Conservation (phyloP, 1,140 invertebrate genomes). For the Apis cerana region DNA sequence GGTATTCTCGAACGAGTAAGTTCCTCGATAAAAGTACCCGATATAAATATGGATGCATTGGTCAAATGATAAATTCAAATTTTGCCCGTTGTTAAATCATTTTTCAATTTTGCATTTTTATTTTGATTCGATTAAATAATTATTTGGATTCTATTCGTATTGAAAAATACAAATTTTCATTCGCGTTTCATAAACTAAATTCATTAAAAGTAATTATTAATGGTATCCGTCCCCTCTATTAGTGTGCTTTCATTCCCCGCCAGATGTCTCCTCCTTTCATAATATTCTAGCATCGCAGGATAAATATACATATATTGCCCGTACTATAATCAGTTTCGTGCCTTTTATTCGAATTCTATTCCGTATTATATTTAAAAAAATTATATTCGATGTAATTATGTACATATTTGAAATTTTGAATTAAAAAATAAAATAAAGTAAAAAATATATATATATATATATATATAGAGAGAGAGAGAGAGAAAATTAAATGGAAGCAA, state of each 20-base stretch:
- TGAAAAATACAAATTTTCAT: constrained; percentile 39
- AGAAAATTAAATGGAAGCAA: not conserved
- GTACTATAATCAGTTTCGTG: not conserved
- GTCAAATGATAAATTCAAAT: constrained; percentile 48
- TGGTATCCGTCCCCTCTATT: not conserved
- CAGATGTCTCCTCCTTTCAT: not conserved
- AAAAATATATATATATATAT: not conserved
- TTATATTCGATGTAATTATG: no score
- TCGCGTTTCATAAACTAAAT: not conserved
- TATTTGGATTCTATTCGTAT: constrained; percentile 35
- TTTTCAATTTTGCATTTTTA: constrained; percentile 27
- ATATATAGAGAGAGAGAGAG: no score
- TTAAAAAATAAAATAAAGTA: not conserved
- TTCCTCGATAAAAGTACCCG: constrained; percentile 40
- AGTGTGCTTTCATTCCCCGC: not conserved
- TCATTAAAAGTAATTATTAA: constrained; percentile 34
- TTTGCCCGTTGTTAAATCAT: constrained; percentile 22
- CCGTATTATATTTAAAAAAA: no score
- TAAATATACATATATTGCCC: not conserved
- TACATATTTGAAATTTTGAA: not conserved
- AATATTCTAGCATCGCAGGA: not conserved
- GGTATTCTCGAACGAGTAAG: constrained; percentile 30
- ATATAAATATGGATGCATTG: constrained; percentile 47
- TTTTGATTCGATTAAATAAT: constrained; percentile 45
- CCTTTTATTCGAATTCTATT: not conserved